Conservation (phyloP, 1,140 invertebrate species). For the Cylas formicarius region DNA sequence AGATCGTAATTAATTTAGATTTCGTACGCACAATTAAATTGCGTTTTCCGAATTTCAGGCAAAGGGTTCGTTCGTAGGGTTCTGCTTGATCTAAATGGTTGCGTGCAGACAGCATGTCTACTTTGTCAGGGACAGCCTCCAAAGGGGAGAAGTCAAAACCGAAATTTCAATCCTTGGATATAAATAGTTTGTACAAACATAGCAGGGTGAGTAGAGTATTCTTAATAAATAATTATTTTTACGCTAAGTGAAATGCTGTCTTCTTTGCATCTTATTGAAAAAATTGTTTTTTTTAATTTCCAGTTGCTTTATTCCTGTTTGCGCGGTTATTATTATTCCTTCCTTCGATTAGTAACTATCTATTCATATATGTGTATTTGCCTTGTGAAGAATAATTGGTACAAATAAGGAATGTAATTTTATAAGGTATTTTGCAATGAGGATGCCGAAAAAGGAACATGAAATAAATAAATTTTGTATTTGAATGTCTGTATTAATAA, state of each 20-base stretch:
- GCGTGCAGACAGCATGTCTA: slow-evolving; percentile 53
- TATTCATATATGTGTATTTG: no score
- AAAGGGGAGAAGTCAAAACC: slow-evolving; percentile 88
- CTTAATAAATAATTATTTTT: slow-evolving; percentile 5
- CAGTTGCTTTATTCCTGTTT: not conserved
- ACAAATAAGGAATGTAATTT: not conserved
- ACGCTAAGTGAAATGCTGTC: not conserved
- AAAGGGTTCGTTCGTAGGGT: slow-evolving; percentile 75
- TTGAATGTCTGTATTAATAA: no score
- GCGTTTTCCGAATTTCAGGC: slow-evolving; percentile 48
- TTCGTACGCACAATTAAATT: not conserved
- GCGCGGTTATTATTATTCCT: no score
- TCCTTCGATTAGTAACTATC: no score
- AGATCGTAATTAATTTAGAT: no score
- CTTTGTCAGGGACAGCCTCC: slow-evolving; percentile 43
- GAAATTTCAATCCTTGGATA: slow-evolving; percentile 93
- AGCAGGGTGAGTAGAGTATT: slow-evolving; percentile 59
- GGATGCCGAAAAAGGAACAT: no score
- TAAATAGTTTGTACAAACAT: slow-evolving; percentile 92
- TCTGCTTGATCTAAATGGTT: slow-evolving; percentile 74
- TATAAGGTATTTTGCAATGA: slow-evolving; percentile 1
- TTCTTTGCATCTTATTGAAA: not conserved
- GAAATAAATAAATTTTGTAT: no score
- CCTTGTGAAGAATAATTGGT: not conserved
- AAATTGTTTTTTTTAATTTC: not conserved